Base-by-base conservation (phyloP, 2,113 vertebrate genomes). In the Neotoma lepida region DNA sequence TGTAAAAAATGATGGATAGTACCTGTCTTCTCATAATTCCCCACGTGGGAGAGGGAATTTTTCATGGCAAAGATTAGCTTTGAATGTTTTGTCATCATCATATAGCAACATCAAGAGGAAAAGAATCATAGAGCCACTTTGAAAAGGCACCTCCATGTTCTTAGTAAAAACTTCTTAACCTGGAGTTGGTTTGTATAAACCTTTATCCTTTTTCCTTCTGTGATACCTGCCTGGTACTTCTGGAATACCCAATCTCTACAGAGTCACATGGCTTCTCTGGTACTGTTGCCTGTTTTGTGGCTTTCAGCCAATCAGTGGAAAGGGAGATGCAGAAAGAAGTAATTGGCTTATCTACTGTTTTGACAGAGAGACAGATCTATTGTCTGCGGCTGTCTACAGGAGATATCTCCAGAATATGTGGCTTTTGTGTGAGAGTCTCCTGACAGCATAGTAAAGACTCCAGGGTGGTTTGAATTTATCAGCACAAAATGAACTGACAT, bases 291-390 rank as follows among this genome's bases (percentile, higher is more conserved):
- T 54, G 18, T 20, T 20, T 0, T 92, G 66, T 66, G 44, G 13
- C 49, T 95, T 88, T 77, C 54, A 66, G 13, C 46, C 89, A 15
- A 68, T 46, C 30, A 24, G 54, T 13, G 44, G 49, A 61, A 84
- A 95, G 20, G 41, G 9, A 63, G 41, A 92, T 46, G 39, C 56
- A 81, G 77, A 86, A 92, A n/a, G 76, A 35, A 86, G 51, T 56
- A 71, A 94, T 41, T 82, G 77, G 8, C 63, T 90, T 90, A 81
- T 95, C 86, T 97, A n/a, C 56, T 10, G 1, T 64, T 96, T 89
- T 82, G 87, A 89, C 73, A 92, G 58, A 92, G 41, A 91, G 46
- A 93, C 24, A 82, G 61, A 71, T 86, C 56, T 87, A 64, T 74
- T 90, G 44, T 93, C 76, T 94, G 70, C 68, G 39, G 4, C 35